A percentile compares a stretch with the other conserved stretches of the same genome.
These are phyloP conservation scores for Argyrosomus japonicus DNA, from an alignment of 2,113 vertebrate genomes.

Conservation along the genomic window DNA sequence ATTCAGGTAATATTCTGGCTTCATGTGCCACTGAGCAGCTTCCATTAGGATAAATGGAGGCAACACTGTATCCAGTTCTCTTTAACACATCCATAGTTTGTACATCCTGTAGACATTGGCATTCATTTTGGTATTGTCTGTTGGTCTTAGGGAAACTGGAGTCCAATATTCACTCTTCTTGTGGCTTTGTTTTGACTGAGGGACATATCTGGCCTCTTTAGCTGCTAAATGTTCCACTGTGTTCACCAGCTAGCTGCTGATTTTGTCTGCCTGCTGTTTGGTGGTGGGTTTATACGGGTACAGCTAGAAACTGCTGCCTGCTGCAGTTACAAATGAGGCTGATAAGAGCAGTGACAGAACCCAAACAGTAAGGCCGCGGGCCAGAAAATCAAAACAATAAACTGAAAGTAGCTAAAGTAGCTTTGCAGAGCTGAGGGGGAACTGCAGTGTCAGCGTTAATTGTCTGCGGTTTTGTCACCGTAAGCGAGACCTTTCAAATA, in stretches of 20 bases:
- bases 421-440: neutral
- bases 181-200: neutral
- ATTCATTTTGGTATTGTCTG: neutral
- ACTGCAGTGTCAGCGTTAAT: neutral
- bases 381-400: neutral
- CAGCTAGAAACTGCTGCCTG: neutral
- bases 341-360: neutral
- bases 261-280: neutral
- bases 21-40: no score
- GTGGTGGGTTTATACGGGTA: neutral
- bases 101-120: neutral
- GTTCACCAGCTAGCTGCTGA: neutral
- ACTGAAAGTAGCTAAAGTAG: neutral
- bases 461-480: neutral
- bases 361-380: neutral
- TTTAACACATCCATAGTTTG: neutral
- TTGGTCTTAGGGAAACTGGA: neutral
- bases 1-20: no score
- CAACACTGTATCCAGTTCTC: no score
- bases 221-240: no score
- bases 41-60: no score
- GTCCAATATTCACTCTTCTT: neutral
- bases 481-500: neutral
- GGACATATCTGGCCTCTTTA: neutral
- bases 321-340: neutral